Conservation (phyloP, 1,140 invertebrate genomes). For the Hermetia illucens region DNA sequence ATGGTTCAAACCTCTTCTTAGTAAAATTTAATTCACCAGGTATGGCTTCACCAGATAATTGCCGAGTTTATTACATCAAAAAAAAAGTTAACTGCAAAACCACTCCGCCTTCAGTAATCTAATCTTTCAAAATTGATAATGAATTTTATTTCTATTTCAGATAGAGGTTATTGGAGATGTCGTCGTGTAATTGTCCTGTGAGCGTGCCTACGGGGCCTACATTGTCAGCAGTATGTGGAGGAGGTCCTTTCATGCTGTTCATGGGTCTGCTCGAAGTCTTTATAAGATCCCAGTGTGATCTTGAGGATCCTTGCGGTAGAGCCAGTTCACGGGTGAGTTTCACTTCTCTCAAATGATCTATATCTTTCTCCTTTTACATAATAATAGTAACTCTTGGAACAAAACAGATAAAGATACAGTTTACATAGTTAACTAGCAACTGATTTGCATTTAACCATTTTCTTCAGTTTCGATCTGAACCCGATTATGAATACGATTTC, state of each 20-base stretch:
- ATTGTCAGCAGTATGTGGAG: conserved; percentile 63
- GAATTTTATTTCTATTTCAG: too few relatives aligned
- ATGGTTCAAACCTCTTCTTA: too few relatives aligned
- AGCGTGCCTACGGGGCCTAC: conserved; percentile 56
- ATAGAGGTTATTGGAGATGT: conserved; percentile 8
- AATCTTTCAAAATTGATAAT: too few relatives aligned
- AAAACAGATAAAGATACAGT: too few relatives aligned
- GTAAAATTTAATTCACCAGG: too few relatives aligned
- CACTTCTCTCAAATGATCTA: not conserved
- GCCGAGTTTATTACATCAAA: too few relatives aligned
- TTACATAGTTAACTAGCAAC: too few relatives aligned
- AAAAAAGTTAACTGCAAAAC: too few relatives aligned
- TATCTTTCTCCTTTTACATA: not conserved
- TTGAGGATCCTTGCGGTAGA: conserved; percentile 68
- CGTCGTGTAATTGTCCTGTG: conserved; percentile 57
- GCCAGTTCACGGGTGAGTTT: conserved; percentile 32
- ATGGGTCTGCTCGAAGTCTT: conserved; percentile 76
- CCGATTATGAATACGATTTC: conserved; percentile 63
- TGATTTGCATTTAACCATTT: too few relatives aligned
- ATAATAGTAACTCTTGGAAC: too few relatives aligned
- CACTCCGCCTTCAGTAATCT: too few relatives aligned
- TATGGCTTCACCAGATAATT: too few relatives aligned
- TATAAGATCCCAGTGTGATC: conserved; percentile 64
- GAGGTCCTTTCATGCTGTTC: conserved; percentile 69
- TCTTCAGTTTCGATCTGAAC: conserved; percentile 38